Conservation (phyloP, 2,113 vertebrate genomes). For the Scomber scombrus region DNA sequence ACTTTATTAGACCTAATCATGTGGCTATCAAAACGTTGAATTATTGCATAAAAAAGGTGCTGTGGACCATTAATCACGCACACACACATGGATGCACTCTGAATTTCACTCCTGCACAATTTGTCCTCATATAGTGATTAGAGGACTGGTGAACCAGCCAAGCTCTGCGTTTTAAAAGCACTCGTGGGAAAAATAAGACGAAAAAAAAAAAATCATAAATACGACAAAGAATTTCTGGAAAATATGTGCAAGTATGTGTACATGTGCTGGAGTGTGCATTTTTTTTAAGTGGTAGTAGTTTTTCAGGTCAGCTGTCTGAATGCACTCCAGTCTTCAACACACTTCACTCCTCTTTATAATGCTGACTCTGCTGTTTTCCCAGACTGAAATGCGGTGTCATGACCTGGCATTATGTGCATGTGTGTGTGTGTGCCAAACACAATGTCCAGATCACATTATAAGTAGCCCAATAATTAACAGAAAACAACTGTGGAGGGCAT, state of each 20-base stretch:
- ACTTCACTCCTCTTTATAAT: background rate
- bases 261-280: background rate
- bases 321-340: background rate
- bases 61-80: slow-evolving; percentile 22
- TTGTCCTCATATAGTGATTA: background rate
- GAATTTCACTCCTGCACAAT: background rate
- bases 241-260: background rate
- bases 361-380: background rate
- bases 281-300: background rate
- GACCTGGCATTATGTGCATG: background rate
- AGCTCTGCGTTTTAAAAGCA: background rate
- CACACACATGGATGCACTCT: background rate
- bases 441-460: background rate
- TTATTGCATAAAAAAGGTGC: slow-evolving; percentile 33
- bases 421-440: background rate
- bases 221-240: background rate
- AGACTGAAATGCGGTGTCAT: slow-evolving; percentile 3
- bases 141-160: background rate
- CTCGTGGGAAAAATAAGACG: background rate
- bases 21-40: slow-evolving; percentile 5
- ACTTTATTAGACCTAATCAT: slow-evolving; percentile 43
- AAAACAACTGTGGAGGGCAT: background rate
- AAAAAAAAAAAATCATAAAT: background rate
- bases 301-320: background rate
- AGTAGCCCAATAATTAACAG: slow-evolving; percentile 17